A percentile compares a stretch with the other conserved stretches of the same genome.
Conservation (phyloP, 2,113 vertebrate genomes). For the Heterotis niloticus region DNA sequence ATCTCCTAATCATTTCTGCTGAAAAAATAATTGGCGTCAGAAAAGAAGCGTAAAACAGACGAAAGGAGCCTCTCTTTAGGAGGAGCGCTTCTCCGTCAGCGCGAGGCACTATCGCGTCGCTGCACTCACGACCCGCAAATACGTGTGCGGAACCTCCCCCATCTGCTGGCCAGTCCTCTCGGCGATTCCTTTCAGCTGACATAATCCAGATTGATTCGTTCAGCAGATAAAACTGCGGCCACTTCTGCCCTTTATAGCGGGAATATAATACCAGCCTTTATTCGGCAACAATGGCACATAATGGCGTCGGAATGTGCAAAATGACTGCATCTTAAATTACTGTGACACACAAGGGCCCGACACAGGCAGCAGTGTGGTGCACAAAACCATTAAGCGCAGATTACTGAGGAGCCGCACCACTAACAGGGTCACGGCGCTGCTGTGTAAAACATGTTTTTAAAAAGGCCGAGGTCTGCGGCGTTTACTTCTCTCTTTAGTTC, state of each 20-base stretch:
- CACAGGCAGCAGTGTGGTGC: slow-evolving; percentile 81
- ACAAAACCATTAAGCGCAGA: slow-evolving; percentile 86
- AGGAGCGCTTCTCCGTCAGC: slow-evolving; percentile 76
- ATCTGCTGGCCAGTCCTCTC: slow-evolving; percentile 83
- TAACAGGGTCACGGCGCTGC: slow-evolving; percentile 75
- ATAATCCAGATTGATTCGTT: slow-evolving; percentile 99
- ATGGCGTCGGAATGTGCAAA: slow-evolving; percentile 96
- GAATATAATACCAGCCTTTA: slow-evolving; percentile 99
- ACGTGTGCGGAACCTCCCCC: slow-evolving; percentile 69
- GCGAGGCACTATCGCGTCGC: slow-evolving; percentile 69
- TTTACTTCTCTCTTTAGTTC: neutral
- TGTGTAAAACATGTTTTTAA: slow-evolving; percentile 57
- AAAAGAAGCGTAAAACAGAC: slow-evolving; percentile 45
- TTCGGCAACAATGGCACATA: slow-evolving; percentile 98
- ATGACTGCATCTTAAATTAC: slow-evolving; percentile 91
- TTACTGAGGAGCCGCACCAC: slow-evolving; percentile 72
- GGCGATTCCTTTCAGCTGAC: slow-evolving; percentile 99
- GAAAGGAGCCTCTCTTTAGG: slow-evolving; percentile 42
- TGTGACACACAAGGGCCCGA: slow-evolving; percentile 80
- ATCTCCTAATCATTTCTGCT: slow-evolving; percentile 95
- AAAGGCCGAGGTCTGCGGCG: slow-evolving; percentile 16
- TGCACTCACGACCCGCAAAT: slow-evolving; percentile 79
- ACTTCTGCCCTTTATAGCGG: slow-evolving; percentile 97
- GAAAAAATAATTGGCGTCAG: slow-evolving; percentile 94
- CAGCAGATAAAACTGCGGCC: slow-evolving; percentile 99